Conservation (phyloP, 1,140 invertebrate genomes). For the Meloidogyne floridensis region DNA sequence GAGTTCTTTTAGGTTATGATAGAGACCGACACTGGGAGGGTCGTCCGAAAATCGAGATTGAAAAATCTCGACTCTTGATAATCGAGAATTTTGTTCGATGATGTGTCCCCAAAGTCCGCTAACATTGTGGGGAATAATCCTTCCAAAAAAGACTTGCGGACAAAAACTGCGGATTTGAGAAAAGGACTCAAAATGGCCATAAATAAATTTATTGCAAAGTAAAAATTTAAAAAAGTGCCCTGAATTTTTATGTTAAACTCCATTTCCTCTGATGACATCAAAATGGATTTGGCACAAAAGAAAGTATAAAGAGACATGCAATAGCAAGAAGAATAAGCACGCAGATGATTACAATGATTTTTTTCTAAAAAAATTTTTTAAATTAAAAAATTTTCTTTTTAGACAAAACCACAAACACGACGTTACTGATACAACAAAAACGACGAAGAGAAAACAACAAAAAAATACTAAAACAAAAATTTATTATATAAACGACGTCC, state of each 20-base stretch:
- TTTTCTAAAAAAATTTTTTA: constrained; percentile 81
- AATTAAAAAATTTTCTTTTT: not conserved
- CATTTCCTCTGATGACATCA: constrained; percentile 26
- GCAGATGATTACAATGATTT: constrained; percentile 97
- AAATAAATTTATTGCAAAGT: not conserved
- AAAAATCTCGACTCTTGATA: no score
- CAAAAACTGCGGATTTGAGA: no score
- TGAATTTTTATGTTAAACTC: not conserved
- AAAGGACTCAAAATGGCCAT: not conserved
- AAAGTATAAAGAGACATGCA: constrained; percentile 70
- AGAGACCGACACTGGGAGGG: no score
- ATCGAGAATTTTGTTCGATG: no score
- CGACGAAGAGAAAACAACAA: not conserved
- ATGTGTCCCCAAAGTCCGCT: no score
- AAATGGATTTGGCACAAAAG: constrained; percentile 60
- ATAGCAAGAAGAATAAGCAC: constrained; percentile 84
- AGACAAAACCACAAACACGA: not conserved
- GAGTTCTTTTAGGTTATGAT: no score
- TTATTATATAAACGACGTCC: no score
- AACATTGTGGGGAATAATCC: no score
- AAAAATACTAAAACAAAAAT: no score
- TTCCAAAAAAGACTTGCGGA: no score
- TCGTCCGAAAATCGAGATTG: no score
- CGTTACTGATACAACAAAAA: not conserved
- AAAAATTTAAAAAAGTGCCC: not conserved